Conservation (phyloP, 2,113 vertebrate species). For the Argyrosomus japonicus region DNA sequence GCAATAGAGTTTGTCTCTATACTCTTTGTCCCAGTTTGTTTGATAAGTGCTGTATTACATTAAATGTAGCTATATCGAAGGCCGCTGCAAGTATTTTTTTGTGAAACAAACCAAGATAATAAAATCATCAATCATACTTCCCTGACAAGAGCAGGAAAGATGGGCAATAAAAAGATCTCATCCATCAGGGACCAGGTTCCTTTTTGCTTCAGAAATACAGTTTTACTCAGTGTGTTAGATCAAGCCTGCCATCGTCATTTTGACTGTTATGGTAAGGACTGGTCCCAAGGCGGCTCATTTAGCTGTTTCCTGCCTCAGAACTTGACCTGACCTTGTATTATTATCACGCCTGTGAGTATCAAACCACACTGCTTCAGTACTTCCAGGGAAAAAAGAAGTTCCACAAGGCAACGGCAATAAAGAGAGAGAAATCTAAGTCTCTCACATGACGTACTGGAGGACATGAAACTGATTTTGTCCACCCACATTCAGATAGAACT, state of each 20-base stretch:
- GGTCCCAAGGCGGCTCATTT: background rate
- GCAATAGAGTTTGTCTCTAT: background rate
- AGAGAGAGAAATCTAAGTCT: background rate
- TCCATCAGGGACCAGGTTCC: background rate
- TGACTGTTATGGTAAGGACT: background rate
- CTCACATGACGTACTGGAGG: background rate
- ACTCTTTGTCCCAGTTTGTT: background rate
- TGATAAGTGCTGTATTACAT: background rate
- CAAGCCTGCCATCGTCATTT: background rate
- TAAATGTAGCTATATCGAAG: background rate
- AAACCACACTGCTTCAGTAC: background rate
- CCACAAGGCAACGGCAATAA: background rate
- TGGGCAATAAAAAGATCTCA: background rate
- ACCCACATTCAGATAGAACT: background rate
- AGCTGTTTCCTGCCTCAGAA: background rate
- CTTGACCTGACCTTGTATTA: slow-evolving; percentile 2
- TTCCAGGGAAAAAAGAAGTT: background rate
- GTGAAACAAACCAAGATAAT: background rate
- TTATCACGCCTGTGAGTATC: background rate
- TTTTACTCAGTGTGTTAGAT: background rate
- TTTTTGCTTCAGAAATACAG: background rate
- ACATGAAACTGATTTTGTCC: too few species aligned
- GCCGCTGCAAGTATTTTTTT: background rate
- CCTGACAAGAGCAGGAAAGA: background rate
- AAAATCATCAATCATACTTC: background rate